Percentiles rank a stretch among this genome's conserved stretches.
These are phyloP conservation scores for Drosophila tanythrix DNA, from an alignment of 2,888 invertebrate genomes.

Conservation along the genomic window DNA sequence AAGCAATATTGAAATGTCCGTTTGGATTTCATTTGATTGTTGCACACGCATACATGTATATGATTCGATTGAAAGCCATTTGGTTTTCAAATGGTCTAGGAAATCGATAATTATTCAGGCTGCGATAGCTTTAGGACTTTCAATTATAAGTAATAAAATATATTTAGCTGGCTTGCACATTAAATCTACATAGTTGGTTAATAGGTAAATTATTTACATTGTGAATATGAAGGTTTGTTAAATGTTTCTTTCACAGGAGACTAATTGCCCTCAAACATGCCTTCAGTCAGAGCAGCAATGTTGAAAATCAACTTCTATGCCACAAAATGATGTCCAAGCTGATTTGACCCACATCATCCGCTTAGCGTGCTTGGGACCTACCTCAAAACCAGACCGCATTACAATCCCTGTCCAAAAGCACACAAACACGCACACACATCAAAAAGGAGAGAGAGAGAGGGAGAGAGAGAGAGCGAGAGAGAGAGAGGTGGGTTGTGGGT, in stretches of 20 bases:
- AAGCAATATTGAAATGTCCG: conserved; percentile 5
- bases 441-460: not conserved
- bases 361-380: conserved; percentile 53
- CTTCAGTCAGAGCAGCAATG: conserved; percentile 7
- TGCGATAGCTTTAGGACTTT: not conserved
- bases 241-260: not conserved
- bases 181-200: not conserved
- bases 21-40: conserved; percentile 10
- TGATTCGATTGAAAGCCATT: not conserved
- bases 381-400: conserved; percentile 52
- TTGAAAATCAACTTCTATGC: conserved; percentile 29
- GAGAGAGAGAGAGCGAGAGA: not conserved
- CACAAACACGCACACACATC: not conserved
- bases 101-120: not conserved
- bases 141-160: not conserved
- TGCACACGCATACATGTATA: not conserved
- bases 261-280: conserved; percentile 35
- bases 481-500: not conserved
- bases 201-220: not conserved
- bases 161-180: not conserved
- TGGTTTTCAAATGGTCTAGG: not conserved
- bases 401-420: conserved; percentile 10
- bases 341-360: conserved; percentile 58
- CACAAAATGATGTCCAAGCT: conserved; percentile 55
- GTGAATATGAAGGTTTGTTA: not conserved